Percentiles rank a stretch among this genome's conserved stretches.
Conservation (phyloP, 2,888 invertebrate species). For the Argyresthia goedartella region DNA sequence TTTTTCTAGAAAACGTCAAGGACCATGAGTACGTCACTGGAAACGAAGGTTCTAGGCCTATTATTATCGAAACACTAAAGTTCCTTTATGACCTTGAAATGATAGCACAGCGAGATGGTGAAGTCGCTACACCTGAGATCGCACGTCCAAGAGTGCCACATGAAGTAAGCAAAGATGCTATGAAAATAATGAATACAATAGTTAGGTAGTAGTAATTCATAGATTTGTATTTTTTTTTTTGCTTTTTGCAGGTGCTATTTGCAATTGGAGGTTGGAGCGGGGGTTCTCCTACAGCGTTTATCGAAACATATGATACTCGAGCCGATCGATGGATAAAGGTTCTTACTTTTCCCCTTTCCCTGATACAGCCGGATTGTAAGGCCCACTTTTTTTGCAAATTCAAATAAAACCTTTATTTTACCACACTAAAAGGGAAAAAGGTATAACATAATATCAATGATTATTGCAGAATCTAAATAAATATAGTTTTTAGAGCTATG, state of each 20-base stretch:
- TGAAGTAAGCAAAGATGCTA: constrained; percentile 70
- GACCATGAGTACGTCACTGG: constrained; percentile 88
- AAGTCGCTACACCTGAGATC: constrained; percentile 86
- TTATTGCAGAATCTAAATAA: too few species aligned
- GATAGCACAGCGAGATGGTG: constrained; percentile 82
- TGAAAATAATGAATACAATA: not conserved
- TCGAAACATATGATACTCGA: constrained; percentile 90
- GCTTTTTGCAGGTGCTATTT: constrained; percentile 76
- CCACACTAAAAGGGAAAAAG: too few species aligned
- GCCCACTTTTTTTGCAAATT: too few species aligned
- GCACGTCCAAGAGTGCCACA: constrained; percentile 88
- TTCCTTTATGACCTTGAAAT: constrained; percentile 94
- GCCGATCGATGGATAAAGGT: constrained; percentile 91
- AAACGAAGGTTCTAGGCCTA: constrained; percentile 86
- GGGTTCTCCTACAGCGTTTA: constrained; percentile 80
- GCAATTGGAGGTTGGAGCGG: constrained; percentile 73
- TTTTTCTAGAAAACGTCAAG: constrained; percentile 91
- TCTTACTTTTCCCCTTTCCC: constrained; percentile 1
- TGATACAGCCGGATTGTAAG: too few species aligned
- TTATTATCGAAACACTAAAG: constrained; percentile 91
- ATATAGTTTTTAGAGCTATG: too few species aligned
- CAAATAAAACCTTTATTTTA: too few species aligned
- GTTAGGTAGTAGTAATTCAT: too few species aligned
- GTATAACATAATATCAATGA: too few species aligned
- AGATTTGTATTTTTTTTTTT: not conserved